phyloP scores from a whole-genome alignment of 2,113 vertebrate species.

The Bucco capensis region DNA sequence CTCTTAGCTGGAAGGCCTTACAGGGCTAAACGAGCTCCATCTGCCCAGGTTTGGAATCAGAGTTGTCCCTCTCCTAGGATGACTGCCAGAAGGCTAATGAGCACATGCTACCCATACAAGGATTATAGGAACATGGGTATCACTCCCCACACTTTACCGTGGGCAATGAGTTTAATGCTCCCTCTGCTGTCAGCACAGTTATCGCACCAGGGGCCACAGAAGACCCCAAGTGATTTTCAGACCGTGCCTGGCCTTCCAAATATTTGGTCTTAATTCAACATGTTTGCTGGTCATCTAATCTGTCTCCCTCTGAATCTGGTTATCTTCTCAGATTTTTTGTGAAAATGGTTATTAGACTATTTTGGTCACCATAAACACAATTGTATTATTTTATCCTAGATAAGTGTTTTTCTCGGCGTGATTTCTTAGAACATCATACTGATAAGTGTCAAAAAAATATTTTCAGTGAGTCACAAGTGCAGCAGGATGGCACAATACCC shows the following conservation, averaged over 20 bases:
- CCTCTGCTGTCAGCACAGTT: too few species aligned
- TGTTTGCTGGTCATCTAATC: background rate
- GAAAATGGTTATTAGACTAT: background rate
- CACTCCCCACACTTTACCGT: too few species aligned
- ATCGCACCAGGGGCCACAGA: too few species aligned
- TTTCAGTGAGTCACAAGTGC: constrained; percentile 14
- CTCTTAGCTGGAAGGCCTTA: too few species aligned
- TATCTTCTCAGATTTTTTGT: background rate
- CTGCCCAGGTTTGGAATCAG: too few species aligned
- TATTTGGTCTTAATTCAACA: background rate
- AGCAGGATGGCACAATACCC: background rate
- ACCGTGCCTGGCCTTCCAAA: background rate
- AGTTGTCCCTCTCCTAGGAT: too few species aligned
- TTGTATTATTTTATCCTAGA: background rate
- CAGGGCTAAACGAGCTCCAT: too few species aligned
- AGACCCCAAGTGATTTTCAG: too few species aligned
- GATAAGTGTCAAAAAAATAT: background rate
- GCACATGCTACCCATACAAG: too few species aligned
- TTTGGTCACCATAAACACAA: background rate
- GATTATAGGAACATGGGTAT: too few species aligned
- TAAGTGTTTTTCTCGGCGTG: background rate
- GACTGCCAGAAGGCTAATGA: too few species aligned
- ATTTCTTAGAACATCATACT: background rate
- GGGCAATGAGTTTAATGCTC: too few species aligned
- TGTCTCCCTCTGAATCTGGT: background rate